These are phyloP conservation scores for Bubalus kerabau DNA, from an alignment of 2,113 vertebrate genomes.

Conservation along the genomic window DNA sequence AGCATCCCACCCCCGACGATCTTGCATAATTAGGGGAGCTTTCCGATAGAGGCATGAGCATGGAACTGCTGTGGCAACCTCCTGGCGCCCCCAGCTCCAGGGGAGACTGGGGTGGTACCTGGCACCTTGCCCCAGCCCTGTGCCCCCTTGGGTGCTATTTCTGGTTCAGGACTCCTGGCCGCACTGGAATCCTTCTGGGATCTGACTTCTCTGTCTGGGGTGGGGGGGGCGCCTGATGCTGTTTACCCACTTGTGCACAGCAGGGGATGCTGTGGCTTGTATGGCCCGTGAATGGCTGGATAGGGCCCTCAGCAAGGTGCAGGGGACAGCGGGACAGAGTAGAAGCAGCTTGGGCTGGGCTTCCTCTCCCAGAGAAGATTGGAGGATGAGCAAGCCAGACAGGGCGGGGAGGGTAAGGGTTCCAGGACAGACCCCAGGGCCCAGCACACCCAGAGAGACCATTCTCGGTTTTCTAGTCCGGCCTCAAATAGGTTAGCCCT, in stretches of 20 bases:
- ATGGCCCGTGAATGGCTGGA: background rate
- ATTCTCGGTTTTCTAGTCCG: background rate
- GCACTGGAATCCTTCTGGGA: background rate
- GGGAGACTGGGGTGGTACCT: background rate
- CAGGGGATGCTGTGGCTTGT: background rate
- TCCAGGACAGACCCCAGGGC: background rate
- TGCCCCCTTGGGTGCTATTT: background rate
- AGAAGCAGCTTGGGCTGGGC: background rate
- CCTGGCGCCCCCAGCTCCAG: background rate
- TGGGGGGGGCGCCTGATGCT: accelerated
- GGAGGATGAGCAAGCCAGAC: background rate
- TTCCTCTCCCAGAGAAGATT: background rate
- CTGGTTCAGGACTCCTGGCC: background rate
- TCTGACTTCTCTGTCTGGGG: background rate
- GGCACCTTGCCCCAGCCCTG: background rate
- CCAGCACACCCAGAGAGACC: background rate
- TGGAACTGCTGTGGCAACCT: constrained; percentile 30
- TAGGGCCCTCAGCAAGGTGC: background rate
- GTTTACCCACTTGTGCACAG: background rate
- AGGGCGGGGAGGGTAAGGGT: accelerated
- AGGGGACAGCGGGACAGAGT: background rate
- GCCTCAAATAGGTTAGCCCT: background rate
- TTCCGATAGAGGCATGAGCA: background rate
- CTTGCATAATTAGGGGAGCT: background rate
- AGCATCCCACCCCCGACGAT: background rate